Evolutionary conservation across 1,140 invertebrate genomes (phyloP), one percentile per base, ranked within the genome.

Genomic region (Anadara kagoshimensis): DNA sequence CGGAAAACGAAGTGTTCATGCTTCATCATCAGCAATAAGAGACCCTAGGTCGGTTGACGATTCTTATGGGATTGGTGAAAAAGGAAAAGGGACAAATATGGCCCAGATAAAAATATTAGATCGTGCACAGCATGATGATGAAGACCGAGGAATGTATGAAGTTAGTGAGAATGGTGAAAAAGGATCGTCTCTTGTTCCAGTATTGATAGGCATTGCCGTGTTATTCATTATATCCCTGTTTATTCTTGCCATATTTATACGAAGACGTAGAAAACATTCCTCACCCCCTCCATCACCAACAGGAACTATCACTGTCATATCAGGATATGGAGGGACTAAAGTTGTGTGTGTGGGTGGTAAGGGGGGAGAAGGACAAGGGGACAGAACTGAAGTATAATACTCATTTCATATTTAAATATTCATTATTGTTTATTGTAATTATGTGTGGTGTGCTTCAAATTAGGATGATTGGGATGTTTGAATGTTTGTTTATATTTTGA

Each of bases 11-110:
- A 61, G 29, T 16, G n/a, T 64, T 16, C 18, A 12, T 7, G 49
- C 65, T 20, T 24, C 45, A 12, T 63, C 45, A 43, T 54, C 45
- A 43, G 5, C 79, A 69, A 65, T 65, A 26, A 26, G 26, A 29
- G 16, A 64, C 36, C 45, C 62, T 20, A 36, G 29, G 29, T 36
- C 29, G 7, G 29, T 7, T 36, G 29, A 36, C 29, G 29, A 36
- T 36, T 36, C 29, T 36, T 36, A 36, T 7, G 29, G 29, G 29
- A 36, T 36, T 36, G 29, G 29, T 36, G 29, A 36, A 36, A 36
- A 36, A 36, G 87, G 83, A 20, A 78, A 78, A 61, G 88, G 89
- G 8, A 88, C 86, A n/a, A 89, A 90, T 73, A 88, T 90, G 81
- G 83, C 84, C 26, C 71, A 79, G 41, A 74, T 89, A 16, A 62